Percentiles rank a stretch among this genome's conserved stretches.
Evolutionary conservation across 2,888 invertebrate genomes (phyloP).

Genomic region (Danaus chrysippus): DNA sequence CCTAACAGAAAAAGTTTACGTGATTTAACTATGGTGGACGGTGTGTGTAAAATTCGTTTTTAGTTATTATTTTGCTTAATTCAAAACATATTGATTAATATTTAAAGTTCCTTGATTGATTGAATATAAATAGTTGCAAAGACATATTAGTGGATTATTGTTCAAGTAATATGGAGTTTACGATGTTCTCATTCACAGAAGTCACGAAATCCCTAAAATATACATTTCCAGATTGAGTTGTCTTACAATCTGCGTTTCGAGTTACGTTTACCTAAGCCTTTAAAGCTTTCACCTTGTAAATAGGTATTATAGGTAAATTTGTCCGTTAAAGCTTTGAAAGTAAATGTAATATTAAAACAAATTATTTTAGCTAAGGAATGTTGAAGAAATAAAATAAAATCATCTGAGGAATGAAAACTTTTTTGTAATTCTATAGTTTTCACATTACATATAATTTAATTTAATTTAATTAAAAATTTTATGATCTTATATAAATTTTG

Average conservation of each 20-base stretch:
- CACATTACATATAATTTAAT: no score
- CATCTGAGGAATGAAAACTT: no score
- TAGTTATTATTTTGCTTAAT: no score
- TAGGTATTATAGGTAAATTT: conserved; percentile 12
- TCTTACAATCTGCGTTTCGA: conserved; percentile 32
- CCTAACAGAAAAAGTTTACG: no score
- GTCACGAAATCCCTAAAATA: conserved; percentile 39
- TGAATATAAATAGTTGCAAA: no score
- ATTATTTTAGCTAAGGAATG: neutral
- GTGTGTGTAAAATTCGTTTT: no score
- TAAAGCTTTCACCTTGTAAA: conserved; percentile 29
- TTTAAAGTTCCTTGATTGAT: no score
- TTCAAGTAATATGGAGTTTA: conserved; percentile 34
- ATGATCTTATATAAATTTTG: no score
- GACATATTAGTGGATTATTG: conserved; percentile 19
- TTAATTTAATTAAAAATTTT: no score
- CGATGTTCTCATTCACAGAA: conserved; percentile 30
- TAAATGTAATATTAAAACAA: neutral
- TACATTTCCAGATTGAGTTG: conserved; percentile 42
- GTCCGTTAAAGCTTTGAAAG: conserved; percentile 16
- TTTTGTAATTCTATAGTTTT: no score
- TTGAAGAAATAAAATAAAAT: neutral
- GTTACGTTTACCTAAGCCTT: conserved; percentile 29
- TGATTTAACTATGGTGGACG: no score
- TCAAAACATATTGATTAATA: no score